Percentiles rank a stretch among this genome's conserved stretches.
Conservation (phyloP, 2,888 invertebrate species). For the Helleia helle region DNA sequence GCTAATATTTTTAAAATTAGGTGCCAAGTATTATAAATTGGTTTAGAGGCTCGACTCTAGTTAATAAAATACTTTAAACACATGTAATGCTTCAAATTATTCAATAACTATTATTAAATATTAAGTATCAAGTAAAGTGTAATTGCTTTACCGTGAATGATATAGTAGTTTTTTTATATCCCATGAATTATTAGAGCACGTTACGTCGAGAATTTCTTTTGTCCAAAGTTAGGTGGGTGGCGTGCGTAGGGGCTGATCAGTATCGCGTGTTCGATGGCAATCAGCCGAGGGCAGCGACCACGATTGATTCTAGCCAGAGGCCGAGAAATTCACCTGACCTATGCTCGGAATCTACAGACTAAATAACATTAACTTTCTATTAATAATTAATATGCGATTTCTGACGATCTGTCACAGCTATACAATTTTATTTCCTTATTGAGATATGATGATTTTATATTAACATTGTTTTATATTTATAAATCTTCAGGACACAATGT, state of each 20-base stretch:
- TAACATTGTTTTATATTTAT: no score
- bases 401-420: no score
- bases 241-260: conserved; percentile 60
- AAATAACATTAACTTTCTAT: no score
- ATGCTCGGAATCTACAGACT: conserved; percentile 16
- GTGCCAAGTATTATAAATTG: conserved; percentile 37
- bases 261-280: conserved; percentile 64
- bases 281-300: conserved; percentile 57
- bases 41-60: neutral
- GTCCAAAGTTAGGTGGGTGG: conserved; percentile 29
- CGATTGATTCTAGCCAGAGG: conserved; percentile 53
- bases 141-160: conserved; percentile 24
- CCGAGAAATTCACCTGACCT: conserved; percentile 26
- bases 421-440: no score
- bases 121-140: conserved; percentile 9
- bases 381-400: no score
- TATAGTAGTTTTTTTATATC: conserved; percentile 23
- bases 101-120: neutral
- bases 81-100: no score
- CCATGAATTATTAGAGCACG: conserved; percentile 34
- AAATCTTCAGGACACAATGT: no score
- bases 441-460: no score
- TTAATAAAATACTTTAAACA: no score
- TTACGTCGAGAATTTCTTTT: conserved; percentile 53
- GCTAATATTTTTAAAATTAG: conserved; percentile 49